A percentile compares a stretch with the other conserved stretches of the same genome.
phyloP scores from a whole-genome alignment of 2,888 invertebrate species.

The Allygus modestus region DNA sequence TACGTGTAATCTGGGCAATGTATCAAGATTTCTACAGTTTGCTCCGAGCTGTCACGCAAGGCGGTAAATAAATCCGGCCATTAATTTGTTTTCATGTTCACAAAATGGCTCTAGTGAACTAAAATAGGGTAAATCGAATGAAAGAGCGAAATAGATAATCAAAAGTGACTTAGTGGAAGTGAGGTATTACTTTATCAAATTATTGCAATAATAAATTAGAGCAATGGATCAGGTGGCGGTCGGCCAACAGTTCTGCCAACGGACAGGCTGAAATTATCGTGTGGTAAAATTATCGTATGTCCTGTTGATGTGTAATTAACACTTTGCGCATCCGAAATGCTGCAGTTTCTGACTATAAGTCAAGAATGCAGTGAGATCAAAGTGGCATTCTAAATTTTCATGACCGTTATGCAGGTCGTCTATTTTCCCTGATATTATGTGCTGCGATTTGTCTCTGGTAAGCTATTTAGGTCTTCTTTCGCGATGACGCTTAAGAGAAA shows the following conservation, averaged over 20 bases:
- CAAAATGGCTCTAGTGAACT: neutral
- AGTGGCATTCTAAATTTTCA: conserved; percentile 3
- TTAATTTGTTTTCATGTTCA: conserved; percentile 2
- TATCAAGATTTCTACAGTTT: conserved; percentile 6
- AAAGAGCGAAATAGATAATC: conserved; percentile 11
- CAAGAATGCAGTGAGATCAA: conserved; percentile 33
- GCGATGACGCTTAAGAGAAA: neutral
- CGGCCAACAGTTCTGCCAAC: conserved; percentile 12
- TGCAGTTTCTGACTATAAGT: conserved; percentile 26
- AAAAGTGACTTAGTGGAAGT: conserved; percentile 44
- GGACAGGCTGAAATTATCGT: conserved; percentile 30
- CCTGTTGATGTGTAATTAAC: conserved; percentile 46
- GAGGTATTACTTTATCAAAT: conserved; percentile 45
- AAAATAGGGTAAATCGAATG: neutral
- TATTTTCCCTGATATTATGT: neutral
- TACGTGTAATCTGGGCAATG: neutral
- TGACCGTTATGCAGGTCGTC: neutral
- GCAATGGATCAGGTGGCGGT: conserved; percentile 42
- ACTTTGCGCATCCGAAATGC: conserved; percentile 15
- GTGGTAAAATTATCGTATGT: conserved; percentile 25
- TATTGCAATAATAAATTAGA: conserved; percentile 46
- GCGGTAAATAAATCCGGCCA: neutral
- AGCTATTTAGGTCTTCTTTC: conserved; percentile 16
- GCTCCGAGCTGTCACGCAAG: neutral
- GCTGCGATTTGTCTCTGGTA: conserved; percentile 13